A percentile compares a stretch with the other conserved stretches of the same genome.
phyloP scores from a whole-genome alignment of 2,888 invertebrate genomes.

The Caenorhabditis zanzibari region DNA sequence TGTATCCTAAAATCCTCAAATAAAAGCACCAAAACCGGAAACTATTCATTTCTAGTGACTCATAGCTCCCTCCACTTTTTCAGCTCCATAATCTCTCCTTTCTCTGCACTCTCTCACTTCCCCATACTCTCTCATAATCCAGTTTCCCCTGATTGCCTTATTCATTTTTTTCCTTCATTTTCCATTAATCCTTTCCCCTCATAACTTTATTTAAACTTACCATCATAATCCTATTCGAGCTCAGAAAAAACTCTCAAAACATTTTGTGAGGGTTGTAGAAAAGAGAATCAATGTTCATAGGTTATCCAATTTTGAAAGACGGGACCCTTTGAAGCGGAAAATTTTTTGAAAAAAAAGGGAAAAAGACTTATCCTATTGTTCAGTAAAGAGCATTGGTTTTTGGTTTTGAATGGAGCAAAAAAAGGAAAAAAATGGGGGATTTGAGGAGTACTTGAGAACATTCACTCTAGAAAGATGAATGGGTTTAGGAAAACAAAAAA shows the following conservation, averaged over 20 bases:
- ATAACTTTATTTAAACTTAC: too few relatives aligned
- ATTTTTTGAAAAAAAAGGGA: not conserved
- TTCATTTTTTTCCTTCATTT: too few relatives aligned
- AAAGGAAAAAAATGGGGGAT: not conserved
- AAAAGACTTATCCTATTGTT: not conserved
- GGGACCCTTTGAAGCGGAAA: not conserved
- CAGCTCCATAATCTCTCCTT: too few relatives aligned
- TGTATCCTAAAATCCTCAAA: too few relatives aligned
- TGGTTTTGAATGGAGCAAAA: conserved; percentile 1
- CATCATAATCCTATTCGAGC: not conserved
- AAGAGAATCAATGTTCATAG: conserved; percentile 5
- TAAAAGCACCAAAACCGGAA: too few relatives aligned
- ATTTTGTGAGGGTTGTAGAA: not conserved
- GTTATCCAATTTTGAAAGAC: not conserved
- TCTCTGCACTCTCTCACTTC: too few relatives aligned
- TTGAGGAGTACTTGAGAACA: not conserved
- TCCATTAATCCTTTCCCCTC: too few relatives aligned
- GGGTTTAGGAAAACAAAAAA: not conserved
- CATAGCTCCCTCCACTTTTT: too few relatives aligned
- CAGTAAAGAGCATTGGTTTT: conserved; percentile 5
- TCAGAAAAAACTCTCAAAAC: too few relatives aligned
- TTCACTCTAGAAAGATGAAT: conserved; percentile 5
- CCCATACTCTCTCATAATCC: too few relatives aligned
- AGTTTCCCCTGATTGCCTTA: too few relatives aligned
- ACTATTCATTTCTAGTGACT: too few relatives aligned